Conservation (phyloP, 2,797 vertebrate species). For the Pipistrellus pygmaeus region DNA sequence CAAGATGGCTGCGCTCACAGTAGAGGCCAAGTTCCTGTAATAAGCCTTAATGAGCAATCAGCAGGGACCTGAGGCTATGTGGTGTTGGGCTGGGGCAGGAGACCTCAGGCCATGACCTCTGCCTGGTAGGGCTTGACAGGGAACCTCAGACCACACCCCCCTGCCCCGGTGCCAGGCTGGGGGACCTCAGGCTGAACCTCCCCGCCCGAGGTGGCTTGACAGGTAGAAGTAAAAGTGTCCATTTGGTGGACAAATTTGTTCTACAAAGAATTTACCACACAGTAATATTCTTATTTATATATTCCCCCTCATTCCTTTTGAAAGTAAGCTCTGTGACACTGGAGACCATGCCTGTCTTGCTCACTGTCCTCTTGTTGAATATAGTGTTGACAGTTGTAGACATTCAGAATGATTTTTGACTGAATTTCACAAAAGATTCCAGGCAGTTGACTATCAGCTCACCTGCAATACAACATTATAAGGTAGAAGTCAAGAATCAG, state of each 20-base stretch:
- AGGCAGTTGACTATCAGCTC: conserved; percentile 33
- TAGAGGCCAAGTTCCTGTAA: too few species aligned
- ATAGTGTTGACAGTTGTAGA: conserved; percentile 6
- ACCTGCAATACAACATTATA: conserved; percentile 27
- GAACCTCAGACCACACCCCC: too few species aligned
- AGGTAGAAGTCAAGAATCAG: conserved; percentile 12
- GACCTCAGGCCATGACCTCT: too few species aligned
- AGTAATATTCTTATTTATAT: neutral
- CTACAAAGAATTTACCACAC: neutral
- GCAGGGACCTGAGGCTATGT: too few species aligned
- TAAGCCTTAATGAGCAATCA: too few species aligned
- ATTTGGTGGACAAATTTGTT: conserved; percentile 35
- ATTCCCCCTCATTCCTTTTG: neutral
- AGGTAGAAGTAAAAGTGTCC: neutral
- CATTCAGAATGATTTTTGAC: neutral
- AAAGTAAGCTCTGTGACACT: neutral
- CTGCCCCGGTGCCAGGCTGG: too few species aligned
- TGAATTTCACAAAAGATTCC: conserved; percentile 33
- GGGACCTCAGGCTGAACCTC: too few species aligned
- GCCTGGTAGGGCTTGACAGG: too few species aligned
- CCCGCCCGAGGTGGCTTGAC: too few species aligned
- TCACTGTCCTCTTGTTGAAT: neutral
- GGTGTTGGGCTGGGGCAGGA: too few species aligned
- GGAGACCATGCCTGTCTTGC: neutral
- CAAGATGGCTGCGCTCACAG: too few species aligned